Base-by-base conservation (phyloP, 1,140 invertebrate genomes). In the Palaemon carinicauda region DNA sequence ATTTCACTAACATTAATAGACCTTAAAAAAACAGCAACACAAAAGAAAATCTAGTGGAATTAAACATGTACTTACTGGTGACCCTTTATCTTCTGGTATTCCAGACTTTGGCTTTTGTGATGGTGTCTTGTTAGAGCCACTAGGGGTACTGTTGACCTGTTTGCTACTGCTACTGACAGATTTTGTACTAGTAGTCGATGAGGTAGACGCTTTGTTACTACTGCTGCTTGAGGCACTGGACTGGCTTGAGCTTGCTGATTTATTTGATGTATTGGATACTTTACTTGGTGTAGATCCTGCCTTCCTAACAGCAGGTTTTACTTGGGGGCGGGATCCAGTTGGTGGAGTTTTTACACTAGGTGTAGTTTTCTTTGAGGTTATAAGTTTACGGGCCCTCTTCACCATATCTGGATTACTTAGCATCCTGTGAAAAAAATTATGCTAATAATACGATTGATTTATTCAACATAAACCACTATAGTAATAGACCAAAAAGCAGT, bases 361-460 rank as follows among this genome's bases (percentile, higher is more conserved):
- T 21, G 21, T 12, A 12, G 53, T 27, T 56, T 29, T 80, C 24
- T 53, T 56, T 5, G 52, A 60, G n/a, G 60, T 69, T 14, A 82
- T 29, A 12, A 80, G 74, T 33, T 80, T 82, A 14, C 56, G 54
- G 17, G 87, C 87, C 53, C 74, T 52, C n/a, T 88, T 88, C n/a
- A 88, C 81, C 73, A 88, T 88, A 1, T 88, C 87, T 27, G 87
- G 80, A 29, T 88, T 82, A 14, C 79, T 78, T 12, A 88, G 29
- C 80, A 88, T 88, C 31, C 87, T 88, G 87, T 1, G 31, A 29
- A 14, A 80, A n/a, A 41, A 41, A 27, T 3, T 29, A 4, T 74
- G 19, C 4, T n/a, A 21, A 29, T 73, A 17, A 24, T 33, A 73
- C 24, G 52, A 52, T 74, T 29, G 17, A 74, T 27, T 41, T 82